These are phyloP conservation scores for Patella vulgata DNA, from an alignment of 1,140 invertebrate species.

Conservation along the genomic window DNA sequence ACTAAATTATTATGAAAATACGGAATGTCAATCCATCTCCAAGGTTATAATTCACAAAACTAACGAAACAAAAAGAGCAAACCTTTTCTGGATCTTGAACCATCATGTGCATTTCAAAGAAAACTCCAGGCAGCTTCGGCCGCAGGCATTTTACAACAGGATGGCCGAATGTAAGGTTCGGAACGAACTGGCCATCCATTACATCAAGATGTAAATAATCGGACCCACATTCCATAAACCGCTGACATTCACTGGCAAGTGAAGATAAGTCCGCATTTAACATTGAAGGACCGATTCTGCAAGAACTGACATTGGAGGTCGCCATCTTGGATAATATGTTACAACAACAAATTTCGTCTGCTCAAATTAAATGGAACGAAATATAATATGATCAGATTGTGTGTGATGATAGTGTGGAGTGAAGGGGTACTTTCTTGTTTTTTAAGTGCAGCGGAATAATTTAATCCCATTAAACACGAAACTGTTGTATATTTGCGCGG, in stretches of 20 bases:
- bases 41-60: too few species aligned
- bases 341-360: too few species aligned
- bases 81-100: slow-evolving; percentile 90
- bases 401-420: too few species aligned
- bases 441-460: too few species aligned
- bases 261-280: slow-evolving; percentile 93
- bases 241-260: slow-evolving; percentile 85
- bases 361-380: too few species aligned
- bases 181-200: slow-evolving; percentile 99
- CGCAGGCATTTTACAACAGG: slow-evolving; percentile 96
- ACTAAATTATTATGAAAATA: too few species aligned
- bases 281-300: slow-evolving; percentile 94
- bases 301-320: slow-evolving; percentile 40
- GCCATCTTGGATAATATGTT: slow-evolving; percentile 50
- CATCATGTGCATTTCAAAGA: slow-evolving; percentile 99
- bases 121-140: slow-evolving; percentile 76
- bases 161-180: slow-evolving; percentile 97
- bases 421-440: too few species aligned
- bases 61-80: slow-evolving; percentile 37
- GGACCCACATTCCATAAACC: slow-evolving; percentile 88
- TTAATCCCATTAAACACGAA: too few species aligned
- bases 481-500: too few species aligned
- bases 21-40: too few species aligned
- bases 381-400: too few species aligned
- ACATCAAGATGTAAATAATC: slow-evolving; percentile 99